Evolutionary conservation across 1,140 invertebrate genomes (phyloP).

Genomic region (Drosophila bifasciata): DNA sequence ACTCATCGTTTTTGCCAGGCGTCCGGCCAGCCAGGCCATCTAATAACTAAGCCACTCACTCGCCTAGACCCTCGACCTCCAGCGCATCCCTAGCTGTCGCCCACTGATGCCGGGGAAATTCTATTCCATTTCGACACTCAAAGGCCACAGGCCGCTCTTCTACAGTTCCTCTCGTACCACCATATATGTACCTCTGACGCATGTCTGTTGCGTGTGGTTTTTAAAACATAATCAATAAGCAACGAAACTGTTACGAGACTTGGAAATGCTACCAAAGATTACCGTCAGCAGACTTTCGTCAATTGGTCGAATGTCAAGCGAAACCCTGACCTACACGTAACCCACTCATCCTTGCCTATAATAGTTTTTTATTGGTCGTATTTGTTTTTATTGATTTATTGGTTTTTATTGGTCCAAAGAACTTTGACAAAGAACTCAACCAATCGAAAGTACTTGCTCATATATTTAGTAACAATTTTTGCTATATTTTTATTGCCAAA

Average conservation of each 20-base stretch:
- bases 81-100: slow-evolving; percentile 7
- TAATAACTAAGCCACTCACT: slow-evolving; percentile 47
- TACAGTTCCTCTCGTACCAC: neutral
- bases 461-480: too few relatives aligned
- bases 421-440: too few relatives aligned
- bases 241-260: slow-evolving; percentile 39
- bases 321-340: too few relatives aligned
- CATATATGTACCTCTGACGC: slow-evolving; percentile 43
- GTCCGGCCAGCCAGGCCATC: slow-evolving; percentile 3
- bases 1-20: slow-evolving; percentile 24
- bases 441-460: too few relatives aligned
- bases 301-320: slow-evolving; percentile 6
- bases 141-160: neutral
- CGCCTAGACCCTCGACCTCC: too few relatives aligned
- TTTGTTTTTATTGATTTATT: too few relatives aligned
- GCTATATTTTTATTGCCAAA: too few relatives aligned
- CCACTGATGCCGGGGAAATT: slow-evolving; percentile 17
- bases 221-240: slow-evolving; percentile 67
- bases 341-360: too few relatives aligned
- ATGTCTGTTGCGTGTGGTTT: slow-evolving; percentile 66
- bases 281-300: slow-evolving; percentile 46
- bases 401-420: too few relatives aligned
- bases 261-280: slow-evolving; percentile 12
- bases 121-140: slow-evolving; percentile 3
- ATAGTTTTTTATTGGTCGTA: too few relatives aligned